Conservation (phyloP, 2,113 vertebrate species). For the Azemiops feae region DNA sequence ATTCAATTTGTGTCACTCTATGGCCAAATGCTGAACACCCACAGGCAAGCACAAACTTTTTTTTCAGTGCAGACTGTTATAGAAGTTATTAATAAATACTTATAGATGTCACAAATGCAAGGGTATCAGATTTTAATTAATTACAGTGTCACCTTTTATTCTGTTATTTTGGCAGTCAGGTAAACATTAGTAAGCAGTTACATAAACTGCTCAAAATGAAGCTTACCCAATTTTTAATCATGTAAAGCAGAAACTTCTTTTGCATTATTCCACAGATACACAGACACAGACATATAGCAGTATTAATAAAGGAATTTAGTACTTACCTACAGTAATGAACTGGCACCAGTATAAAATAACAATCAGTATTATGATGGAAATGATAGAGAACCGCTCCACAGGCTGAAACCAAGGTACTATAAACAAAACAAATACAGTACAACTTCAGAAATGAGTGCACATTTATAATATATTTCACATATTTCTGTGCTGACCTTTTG, state of each 20-base stretch:
- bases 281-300: not conserved
- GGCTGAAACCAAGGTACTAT: slow-evolving; percentile 68
- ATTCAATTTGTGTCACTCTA: not conserved
- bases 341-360: slow-evolving; percentile 64
- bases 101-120: not conserved
- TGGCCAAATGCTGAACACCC: not conserved
- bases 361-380: slow-evolving; percentile 59
- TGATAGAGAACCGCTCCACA: slow-evolving; percentile 62
- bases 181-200: not conserved
- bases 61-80: not conserved
- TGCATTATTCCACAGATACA: slow-evolving; percentile 1
- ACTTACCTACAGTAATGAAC: slow-evolving; percentile 71
- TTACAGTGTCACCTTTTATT: not conserved
- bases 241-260: not conserved
- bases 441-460: not conserved
- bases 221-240: not conserved
- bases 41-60: not conserved
- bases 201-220: not conserved
- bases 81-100: not conserved
- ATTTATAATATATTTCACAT: not conserved
- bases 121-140: not conserved
- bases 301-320: slow-evolving; percentile 25
- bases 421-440: slow-evolving; percentile 37
- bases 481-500: not conserved
- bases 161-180: not conserved